Conservation (phyloP, 2,113 vertebrate species). For the Chaetodon trifascialis region DNA sequence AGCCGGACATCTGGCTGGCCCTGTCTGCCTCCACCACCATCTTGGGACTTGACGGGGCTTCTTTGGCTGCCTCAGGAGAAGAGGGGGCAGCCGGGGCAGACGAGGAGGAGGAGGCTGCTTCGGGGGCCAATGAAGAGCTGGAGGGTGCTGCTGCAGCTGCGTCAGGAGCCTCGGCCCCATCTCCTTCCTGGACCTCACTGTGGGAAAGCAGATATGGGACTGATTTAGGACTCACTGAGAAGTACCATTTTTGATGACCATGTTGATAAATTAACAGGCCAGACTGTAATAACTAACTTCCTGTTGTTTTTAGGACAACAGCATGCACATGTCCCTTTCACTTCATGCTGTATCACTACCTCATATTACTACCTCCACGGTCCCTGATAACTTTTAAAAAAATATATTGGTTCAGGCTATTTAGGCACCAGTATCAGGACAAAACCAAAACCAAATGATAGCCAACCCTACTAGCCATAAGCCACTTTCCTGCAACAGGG, state of each 20-base stretch:
- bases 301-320: too few species aligned
- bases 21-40: slow-evolving; percentile 86
- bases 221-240: too few species aligned
- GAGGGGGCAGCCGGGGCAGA: slow-evolving; percentile 65
- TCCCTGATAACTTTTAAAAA: too few species aligned
- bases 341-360: too few species aligned
- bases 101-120: slow-evolving; percentile 55
- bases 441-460: too few species aligned
- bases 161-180: slow-evolving; percentile 51
- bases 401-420: too few species aligned
- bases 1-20: slow-evolving; percentile 91
- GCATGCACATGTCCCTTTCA: too few species aligned
- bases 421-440: too few species aligned
- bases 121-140: slow-evolving; percentile 43
- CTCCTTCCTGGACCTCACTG: slow-evolving; percentile 86
- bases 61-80: slow-evolving; percentile 41
- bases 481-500: slow-evolving; percentile 29
- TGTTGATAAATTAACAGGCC: too few species aligned
- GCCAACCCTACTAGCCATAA: slow-evolving; percentile 25
- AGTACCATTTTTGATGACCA: too few species aligned
- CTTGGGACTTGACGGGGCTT: slow-evolving; percentile 69
- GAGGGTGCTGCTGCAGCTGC: slow-evolving; percentile 54
- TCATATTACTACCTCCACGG: too few species aligned
- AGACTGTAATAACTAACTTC: too few species aligned
- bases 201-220: not conserved